Evolutionary conservation across 2,888 invertebrate species (phyloP), one percentile per base, ranked within the genome.

Genomic region (Aproaerema taeniolella): DNA sequence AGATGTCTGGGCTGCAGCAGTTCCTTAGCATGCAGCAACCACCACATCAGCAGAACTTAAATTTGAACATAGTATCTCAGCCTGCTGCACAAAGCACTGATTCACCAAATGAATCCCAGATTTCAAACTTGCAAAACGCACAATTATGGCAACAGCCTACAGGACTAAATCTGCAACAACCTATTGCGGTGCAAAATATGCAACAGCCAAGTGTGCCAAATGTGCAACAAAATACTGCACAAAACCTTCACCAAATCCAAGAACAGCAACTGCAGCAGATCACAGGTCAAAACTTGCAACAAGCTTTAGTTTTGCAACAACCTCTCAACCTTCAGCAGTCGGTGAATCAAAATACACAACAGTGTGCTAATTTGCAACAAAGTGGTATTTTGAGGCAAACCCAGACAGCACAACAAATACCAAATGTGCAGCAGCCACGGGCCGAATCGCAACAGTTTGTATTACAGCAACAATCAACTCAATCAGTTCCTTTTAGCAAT

Each of bases 381-480:
- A n/a, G n/a, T n/a, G n/a, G n/a, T n/a, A n/a, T n/a, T n/a, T n/a
- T n/a, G n/a, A n/a, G n/a, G n/a, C 17, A 32, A 20, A 1, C 32
- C 10, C 32, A 32, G 20, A 5, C 14, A 12, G 14, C 3, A 9
- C 4, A 24, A 9, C 40, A 36, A 42, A 48, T 36, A 46, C 45
- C 28, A 29, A 60, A 58, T 51, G 47, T 50, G 20, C 50, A 49
- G 38, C 44, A 49, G n/a, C 26, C 46, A 20, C n/a, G n/a, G n/a
- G n/a, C n/a, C n/a, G n/a, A n/a, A n/a, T n/a, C 15, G 5, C 38
- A 32, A 26, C 32, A 43, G 26, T 10, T n/a, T 1, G 29, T 24
- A 31, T 28, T 28, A n/a, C 43, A 43, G 30, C 37, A 57, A 29
- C 52, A 50, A 38, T 33, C 28, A 10, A 38, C 30, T 38, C 31